Evolutionary conservation across 2,888 invertebrate genomes (phyloP).

Genomic region (Adelognathus sp.): DNA sequence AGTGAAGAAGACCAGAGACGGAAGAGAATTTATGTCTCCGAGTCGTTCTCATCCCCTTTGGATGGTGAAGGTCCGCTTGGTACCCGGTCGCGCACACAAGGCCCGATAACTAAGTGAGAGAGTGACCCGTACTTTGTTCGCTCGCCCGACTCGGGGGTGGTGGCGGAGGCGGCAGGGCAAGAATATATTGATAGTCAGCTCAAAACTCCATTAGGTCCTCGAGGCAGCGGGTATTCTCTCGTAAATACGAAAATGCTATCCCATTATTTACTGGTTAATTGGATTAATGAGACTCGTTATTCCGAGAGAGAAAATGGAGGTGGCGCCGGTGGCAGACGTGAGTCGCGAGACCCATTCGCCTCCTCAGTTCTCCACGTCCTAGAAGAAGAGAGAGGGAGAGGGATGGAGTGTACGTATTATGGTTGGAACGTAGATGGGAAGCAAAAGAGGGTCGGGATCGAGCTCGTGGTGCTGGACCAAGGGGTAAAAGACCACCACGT

Average conservation of each 20-base stretch:
- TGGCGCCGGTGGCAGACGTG: conserved; percentile 35
- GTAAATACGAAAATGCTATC: conserved; percentile 81
- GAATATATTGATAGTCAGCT: conserved; percentile 81
- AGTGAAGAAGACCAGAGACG: conserved; percentile 32
- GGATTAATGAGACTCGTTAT: conserved; percentile 82
- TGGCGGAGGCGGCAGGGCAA: conserved; percentile 55
- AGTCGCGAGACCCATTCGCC: conserved; percentile 48
- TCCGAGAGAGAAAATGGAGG: conserved; percentile 67
- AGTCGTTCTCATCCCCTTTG: conserved; percentile 51
- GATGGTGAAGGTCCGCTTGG: conserved; percentile 52
- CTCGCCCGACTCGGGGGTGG: conserved; percentile 27
- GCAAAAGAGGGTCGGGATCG: conserved; percentile 47
- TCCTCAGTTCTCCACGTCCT: conserved; percentile 43
- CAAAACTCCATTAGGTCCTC: conserved; percentile 80
- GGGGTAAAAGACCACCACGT: conserved; percentile 62
- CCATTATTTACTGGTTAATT: conserved; percentile 82
- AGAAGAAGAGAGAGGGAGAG: conserved; percentile 27
- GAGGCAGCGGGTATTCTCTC: conserved; percentile 76
- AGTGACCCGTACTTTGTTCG: conserved; percentile 79
- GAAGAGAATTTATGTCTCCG: conserved; percentile 69
- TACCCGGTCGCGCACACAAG: conserved; percentile 54
- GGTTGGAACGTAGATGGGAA: background rate
- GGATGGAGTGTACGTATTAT: conserved; percentile 21
- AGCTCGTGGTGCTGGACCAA: conserved; percentile 45
- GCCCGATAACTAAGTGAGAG: conserved; percentile 77